Percentiles rank a stretch among this genome's conserved stretches.
Evolutionary conservation across 53 echinoderm and acorn worm genomes (phyloP).

Genomic region (Henricia sp.): DNA sequence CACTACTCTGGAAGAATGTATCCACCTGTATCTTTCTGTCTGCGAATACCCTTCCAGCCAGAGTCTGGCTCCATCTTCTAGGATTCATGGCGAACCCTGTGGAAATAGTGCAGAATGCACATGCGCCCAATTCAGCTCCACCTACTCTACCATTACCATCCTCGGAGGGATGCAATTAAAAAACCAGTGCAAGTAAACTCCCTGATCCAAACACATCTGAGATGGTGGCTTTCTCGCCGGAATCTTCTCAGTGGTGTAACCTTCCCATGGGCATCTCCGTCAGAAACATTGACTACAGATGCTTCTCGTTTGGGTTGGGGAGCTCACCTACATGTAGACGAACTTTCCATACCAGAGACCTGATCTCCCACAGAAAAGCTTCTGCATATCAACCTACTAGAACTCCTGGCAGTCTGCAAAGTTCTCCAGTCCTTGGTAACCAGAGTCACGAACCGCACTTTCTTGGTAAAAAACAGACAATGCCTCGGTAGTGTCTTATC

Average conservation of each 20-base stretch:
- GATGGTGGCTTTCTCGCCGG: no score
- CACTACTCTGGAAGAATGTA: neutral
- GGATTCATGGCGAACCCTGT: conserved; percentile 50
- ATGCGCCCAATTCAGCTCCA: conserved; percentile 57
- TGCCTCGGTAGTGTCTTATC: conserved; percentile 38
- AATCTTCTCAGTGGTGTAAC: neutral
- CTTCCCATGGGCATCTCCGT: neutral
- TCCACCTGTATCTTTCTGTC: neutral
- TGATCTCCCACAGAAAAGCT: neutral
- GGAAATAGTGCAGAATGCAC: conserved; percentile 15
- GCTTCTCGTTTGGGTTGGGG: neutral
- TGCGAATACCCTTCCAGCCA: neutral
- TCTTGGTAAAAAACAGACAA: conserved; percentile 31
- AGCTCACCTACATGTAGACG: neutral
- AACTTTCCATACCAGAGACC: neutral
- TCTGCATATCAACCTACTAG: conserved; percentile 30
- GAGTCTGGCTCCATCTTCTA: neutral
- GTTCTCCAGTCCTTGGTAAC: neutral
- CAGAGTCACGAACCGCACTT: neutral
- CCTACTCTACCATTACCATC: conserved; percentile 27
- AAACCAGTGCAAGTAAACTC: neutral
- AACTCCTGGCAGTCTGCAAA: conserved; percentile 20
- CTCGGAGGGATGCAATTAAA: neutral
- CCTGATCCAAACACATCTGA: neutral
- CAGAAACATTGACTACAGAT: neutral